Conservation (phyloP, 53 echinoderm and acorn worm genomes). For the Pentamera pediparva region DNA sequence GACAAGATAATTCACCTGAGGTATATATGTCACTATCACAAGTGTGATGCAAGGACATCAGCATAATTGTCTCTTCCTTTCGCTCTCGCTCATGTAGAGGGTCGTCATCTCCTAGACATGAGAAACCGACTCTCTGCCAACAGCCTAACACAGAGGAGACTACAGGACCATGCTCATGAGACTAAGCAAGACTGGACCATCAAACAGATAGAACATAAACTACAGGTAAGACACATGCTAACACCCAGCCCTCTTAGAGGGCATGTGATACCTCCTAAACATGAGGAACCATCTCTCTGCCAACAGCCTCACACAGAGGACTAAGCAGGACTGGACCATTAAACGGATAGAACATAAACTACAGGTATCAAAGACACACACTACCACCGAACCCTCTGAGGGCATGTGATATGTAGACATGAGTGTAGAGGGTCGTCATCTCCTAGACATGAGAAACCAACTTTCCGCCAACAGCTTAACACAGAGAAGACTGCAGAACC, state of each 20-base stretch:
- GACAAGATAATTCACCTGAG: too few relatives aligned
- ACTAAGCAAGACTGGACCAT: slow-evolving; percentile 77
- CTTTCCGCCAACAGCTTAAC: slow-evolving; percentile 68
- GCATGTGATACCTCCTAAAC: slow-evolving; percentile 57
- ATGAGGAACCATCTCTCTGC: slow-evolving; percentile 72
- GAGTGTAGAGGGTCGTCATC: slow-evolving; percentile 80
- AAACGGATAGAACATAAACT: slow-evolving; percentile 80
- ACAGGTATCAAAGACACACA: too few relatives aligned
- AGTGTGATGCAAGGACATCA: too few relatives aligned
- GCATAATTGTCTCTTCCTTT: slow-evolving; percentile 2
- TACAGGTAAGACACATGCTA: slow-evolving; percentile 56
- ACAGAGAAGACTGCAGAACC: slow-evolving; percentile 79
- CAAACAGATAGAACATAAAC: slow-evolving; percentile 75
- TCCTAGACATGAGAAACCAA: slow-evolving; percentile 78
- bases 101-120: slow-evolving; percentile 81
- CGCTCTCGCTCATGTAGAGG: slow-evolving; percentile 44
- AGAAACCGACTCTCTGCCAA: slow-evolving; percentile 75
- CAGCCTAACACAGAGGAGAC: slow-evolving; percentile 65
- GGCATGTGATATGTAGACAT: too few relatives aligned
- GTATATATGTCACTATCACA: too few relatives aligned
- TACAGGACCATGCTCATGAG: slow-evolving; percentile 77
- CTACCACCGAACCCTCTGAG: too few relatives aligned
- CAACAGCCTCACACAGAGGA: slow-evolving; percentile 67
- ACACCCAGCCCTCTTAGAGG: not conserved
- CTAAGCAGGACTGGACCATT: slow-evolving; percentile 77